Evolutionary conservation across 2,113 vertebrate genomes (phyloP).

Genomic region (Anser brachyrhynchus): DNA sequence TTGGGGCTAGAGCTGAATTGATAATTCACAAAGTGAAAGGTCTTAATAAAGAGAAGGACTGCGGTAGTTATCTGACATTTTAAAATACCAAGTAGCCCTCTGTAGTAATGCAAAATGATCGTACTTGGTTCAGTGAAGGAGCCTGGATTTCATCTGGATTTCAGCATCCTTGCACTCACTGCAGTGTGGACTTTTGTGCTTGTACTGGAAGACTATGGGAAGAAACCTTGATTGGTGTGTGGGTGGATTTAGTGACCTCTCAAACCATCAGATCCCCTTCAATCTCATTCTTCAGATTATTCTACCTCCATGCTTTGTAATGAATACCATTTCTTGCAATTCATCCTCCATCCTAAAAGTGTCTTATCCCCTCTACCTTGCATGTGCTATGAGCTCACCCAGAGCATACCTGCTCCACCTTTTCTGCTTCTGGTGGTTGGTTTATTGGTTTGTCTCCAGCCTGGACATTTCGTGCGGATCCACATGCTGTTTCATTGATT

Average conservation of each 20-base stretch:
- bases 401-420: not conserved
- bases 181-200: not conserved
- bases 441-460: not conserved
- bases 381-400: not conserved
- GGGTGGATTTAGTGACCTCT: not conserved
- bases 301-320: not conserved
- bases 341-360: not conserved
- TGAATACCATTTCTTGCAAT: not conserved
- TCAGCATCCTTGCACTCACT: not conserved
- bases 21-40: not conserved
- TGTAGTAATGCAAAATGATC: not conserved
- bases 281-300: not conserved
- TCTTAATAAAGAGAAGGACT: not conserved
- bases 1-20: not conserved
- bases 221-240: not conserved
- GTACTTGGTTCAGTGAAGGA: not conserved
- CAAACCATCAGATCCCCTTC: not conserved
- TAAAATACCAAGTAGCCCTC: not conserved
- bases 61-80: not conserved
- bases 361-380: not conserved
- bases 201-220: not conserved
- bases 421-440: not conserved
- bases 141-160: not conserved
- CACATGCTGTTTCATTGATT: constrained; percentile 34
- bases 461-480: constrained; percentile 15